phyloP scores from a whole-genome alignment of 1,140 invertebrate species.

The Polyergus mexicanus region DNA sequence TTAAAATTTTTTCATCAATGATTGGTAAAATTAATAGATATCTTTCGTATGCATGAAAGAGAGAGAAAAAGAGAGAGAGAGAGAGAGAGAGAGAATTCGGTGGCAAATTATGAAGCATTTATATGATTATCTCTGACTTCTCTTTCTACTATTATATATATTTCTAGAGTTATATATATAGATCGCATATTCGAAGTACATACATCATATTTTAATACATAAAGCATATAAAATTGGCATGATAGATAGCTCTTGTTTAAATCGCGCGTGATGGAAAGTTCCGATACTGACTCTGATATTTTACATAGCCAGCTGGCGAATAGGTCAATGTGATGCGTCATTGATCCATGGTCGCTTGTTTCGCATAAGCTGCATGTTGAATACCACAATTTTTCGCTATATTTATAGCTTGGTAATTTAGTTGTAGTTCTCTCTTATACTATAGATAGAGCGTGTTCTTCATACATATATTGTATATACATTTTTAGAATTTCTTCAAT shows the following conservation, averaged over 20 bases:
- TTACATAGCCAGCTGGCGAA: constrained; percentile 35
- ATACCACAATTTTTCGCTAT: constrained; percentile 39
- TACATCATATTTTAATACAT: constrained; percentile 43
- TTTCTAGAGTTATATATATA: background rate
- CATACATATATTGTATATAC: background rate
- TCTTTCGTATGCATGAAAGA: too few relatives aligned
- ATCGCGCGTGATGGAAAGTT: constrained; percentile 48
- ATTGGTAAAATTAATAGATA: too few relatives aligned
- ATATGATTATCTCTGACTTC: background rate
- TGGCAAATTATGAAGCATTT: background rate
- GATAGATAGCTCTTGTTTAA: constrained; percentile 46
- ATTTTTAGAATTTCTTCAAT: background rate
- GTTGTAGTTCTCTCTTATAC: constrained; percentile 9
- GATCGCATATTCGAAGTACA: background rate
- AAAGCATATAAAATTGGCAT: constrained; percentile 14
- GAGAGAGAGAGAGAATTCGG: background rate
- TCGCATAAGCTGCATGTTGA: constrained; percentile 43
- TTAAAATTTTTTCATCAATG: background rate
- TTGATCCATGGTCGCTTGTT: constrained; percentile 26
- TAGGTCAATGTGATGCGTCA: constrained; percentile 51
- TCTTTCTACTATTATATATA: background rate
- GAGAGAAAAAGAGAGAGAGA: background rate
- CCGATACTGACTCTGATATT: constrained; percentile 26
- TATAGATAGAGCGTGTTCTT: background rate
- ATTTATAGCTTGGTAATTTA: constrained; percentile 53